Evolutionary conservation across 2,113 vertebrate genomes (phyloP), one percentile per base, ranked within the genome.

Genomic region (Phaetusa simplex): DNA sequence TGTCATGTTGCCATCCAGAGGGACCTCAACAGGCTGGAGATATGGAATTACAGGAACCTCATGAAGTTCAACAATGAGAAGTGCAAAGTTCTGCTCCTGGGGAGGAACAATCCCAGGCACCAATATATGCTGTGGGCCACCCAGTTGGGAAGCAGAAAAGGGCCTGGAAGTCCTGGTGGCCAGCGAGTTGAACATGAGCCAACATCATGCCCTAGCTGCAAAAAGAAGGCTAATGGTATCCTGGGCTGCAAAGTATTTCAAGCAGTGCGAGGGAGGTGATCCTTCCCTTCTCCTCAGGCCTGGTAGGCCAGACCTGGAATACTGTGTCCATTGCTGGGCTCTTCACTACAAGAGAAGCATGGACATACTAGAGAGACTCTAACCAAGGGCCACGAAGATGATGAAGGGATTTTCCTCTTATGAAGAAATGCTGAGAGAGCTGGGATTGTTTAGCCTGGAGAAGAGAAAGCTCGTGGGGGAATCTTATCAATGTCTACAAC

Each of bases 81-180:
- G 20, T 21, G 8, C 3, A 26, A 26, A 65, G 21, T 45, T 34
- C 49, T 65, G 43, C 43, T 45, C 43, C 43, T 45, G 43, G 43
- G 42, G 10, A n/a, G 10, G 9, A 88, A 9, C 17, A 52, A 11
- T 1, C 1, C 5, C 14, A 73, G 20, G 3, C 38, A 64, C 6
- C 17, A 69, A 8, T 2, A 14, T 11, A 20, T 14, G 6, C 18
- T 86, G 43, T 5, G 11, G 12, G 2, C 4, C 22, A 45, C 21
- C 7, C 36, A 42, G 14, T 1, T 80, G 52, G 36, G 42, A 80
- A 83, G 24, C 17, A 67, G 52, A 80, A 83, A 80, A 84, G 30
- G 34, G 2, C 9, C 30, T 24, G 8, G 36, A 6, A 3, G 22
- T 81, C 8, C 18, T 62, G 3, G 4, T 62, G 3, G 1, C 23